Conservation (phyloP, 2,113 vertebrate genomes). For the Tor tambroides region DNA sequence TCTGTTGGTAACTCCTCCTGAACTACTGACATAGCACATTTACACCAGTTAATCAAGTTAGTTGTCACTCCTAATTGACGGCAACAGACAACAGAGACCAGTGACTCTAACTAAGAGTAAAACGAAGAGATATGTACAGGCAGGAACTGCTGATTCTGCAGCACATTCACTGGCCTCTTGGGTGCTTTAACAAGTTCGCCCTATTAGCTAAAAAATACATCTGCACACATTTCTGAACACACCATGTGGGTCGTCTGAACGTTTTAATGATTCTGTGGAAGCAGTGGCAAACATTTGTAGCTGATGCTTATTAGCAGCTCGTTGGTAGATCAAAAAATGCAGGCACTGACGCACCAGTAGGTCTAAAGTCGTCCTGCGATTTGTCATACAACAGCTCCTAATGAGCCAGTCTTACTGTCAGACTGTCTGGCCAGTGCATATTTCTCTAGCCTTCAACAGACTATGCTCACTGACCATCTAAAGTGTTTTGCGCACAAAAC, state of each 20-base stretch:
- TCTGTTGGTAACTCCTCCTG: conserved; percentile 3
- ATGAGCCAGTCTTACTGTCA: conserved; percentile 69
- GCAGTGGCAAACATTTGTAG: conserved; percentile 51
- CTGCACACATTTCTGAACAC: conserved; percentile 8
- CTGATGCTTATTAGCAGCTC: conserved; percentile 72
- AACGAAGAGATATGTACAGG: not conserved
- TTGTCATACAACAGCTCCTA: conserved; percentile 73
- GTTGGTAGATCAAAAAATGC: conserved; percentile 60
- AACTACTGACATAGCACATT: conserved; percentile 8
- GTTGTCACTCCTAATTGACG: conserved; percentile 10
- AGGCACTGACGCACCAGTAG: conserved; percentile 14
- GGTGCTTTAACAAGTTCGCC: conserved; percentile 56
- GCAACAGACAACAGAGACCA: not conserved
- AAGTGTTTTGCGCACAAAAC: not conserved
- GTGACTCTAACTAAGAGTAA: conserved; percentile 6
- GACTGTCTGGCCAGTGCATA: not conserved
- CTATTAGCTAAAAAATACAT: conserved; percentile 44
- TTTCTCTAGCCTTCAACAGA: not conserved
- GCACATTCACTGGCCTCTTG: conserved; percentile 55
- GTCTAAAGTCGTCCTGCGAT: conserved; percentile 58
- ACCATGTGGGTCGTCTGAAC: conserved; percentile 44
- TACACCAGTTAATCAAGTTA: conserved; percentile 14
- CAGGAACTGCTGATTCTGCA: conserved; percentile 64
- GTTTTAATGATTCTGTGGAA: conserved; percentile 63
- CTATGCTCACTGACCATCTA: not conserved